Base-by-base conservation (phyloP, 92 coral and sea anemone genomes). In the Zoanthus solanderi region DNA sequence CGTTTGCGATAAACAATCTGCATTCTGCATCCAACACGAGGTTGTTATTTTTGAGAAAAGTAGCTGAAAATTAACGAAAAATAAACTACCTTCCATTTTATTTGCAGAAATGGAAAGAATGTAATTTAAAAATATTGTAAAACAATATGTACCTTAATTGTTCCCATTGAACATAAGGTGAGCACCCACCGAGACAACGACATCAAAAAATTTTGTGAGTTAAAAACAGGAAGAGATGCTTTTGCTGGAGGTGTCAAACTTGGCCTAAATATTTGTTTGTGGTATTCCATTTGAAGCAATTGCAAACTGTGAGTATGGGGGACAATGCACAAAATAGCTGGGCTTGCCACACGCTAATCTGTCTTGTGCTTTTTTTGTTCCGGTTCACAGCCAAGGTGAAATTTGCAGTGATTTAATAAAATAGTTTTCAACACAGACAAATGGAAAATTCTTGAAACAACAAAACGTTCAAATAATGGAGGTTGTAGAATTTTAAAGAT, bases 351-450 rank as follows among this genome's bases (percentile, higher is more conserved):
- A 67, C 75, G 75, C 75, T 16, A 65, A 17, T 48, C 18, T 7
- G 47, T 16, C 11, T 12, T 48, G 12, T 23, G 50, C 52, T 12
- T 15, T 17, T 2, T 47, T 45, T 67, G 75, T 81, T 81, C 85
- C 85, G 85, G 60, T 28, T 16, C 3, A 63, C 44, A 74, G 85
- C 44, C 85, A 81, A 81, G 75, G 61, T 81, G 85, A 81, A 37
- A 66, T 44, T 31, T n/a, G 75, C 45, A 13, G 58, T 28, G 56
- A 6, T 29, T 23, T 2, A 63, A 8, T 8, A 23, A 53, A 65
- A 32, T 10, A 23, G 3, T 18, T 10, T 45, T 71, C 10, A 12
- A n/a, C 0, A 44, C 45, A 37, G 68, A 42, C 67, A 12, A 30
- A 32, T 34, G 42, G 42, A 37, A 53, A 17, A 23, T 4, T 14